Base-by-base conservation (phyloP, 2,888 invertebrate genomes). In the Caenorhabditis sp. region DNA sequence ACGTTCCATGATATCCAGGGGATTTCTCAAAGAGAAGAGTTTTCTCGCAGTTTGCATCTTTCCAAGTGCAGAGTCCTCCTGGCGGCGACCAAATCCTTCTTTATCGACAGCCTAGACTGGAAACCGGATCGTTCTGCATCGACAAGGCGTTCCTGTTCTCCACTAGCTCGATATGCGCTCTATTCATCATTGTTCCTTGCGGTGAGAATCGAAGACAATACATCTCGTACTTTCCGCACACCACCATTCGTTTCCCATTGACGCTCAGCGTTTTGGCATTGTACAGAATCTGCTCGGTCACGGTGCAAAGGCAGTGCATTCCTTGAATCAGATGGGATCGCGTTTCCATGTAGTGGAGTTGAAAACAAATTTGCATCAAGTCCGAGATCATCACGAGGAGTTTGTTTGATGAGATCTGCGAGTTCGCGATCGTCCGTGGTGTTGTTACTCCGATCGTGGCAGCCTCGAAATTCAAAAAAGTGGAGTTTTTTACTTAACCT, bases 271-370 rank as follows among this genome's bases (percentile, higher is more conserved):
- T 49, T 12, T 59, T 63, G 3, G 83, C 83, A 2, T 58, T n/a
- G 63, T 87, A 88, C 12, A 86, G 70, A 28, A 88, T 79, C 6
- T 59, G 49, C 41, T 88, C 88, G 6, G 74, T 83, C 59, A 87
- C 88, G 24, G 66, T 75, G 10, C 69, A 51, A 58, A 74, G 56
- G 8, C 35, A 66, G 19, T 74, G 59, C 73, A 80, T 74, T 80
- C 80, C 73, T 12, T 80, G 66, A n/a, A 73, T 35, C 1, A 80
- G 58, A 38, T 80, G 49, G 2, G 64, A 59, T 7, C 80, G 63
- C 0, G 84, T 76, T 38, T 84, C 84, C 64, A 80, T 70, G 44
- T 76, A 72, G 35, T 76, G 77, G 0, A 84, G 44, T 26, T 80
- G 72, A 28, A 84, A 47, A 16, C 38, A 68, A 0, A 72, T 44